These are phyloP conservation scores for Bombus sylvicola DNA, from an alignment of 1,140 invertebrate genomes.

Conservation along the genomic window DNA sequence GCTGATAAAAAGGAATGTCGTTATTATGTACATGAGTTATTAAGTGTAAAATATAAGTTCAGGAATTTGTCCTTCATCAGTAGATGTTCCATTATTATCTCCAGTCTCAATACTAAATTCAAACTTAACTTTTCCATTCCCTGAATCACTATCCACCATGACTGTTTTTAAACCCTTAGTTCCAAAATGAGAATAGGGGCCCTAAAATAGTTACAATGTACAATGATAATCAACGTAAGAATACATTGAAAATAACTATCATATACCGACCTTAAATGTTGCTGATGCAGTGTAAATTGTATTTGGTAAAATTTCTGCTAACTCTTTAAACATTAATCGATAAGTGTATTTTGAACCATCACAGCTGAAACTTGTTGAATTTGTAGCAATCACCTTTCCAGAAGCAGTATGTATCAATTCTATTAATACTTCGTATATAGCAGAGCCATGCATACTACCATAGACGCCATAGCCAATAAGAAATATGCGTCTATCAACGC, in stretches of 20 bases:
- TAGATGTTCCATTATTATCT: conserved; percentile 95
- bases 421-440: conserved; percentile 91
- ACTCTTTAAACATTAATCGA: conserved; percentile 94
- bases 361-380: conserved; percentile 90
- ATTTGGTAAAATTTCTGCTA: conserved; percentile 91
- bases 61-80: conserved; percentile 95
- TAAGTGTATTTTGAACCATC: conserved; percentile 93
- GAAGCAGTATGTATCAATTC: conserved; percentile 91
- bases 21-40: conserved; percentile 49
- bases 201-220: conserved; percentile 83
- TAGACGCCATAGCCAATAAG: conserved; percentile 95
- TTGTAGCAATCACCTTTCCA: conserved; percentile 90
- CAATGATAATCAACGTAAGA: background rate
- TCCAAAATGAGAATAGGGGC: conserved; percentile 94
- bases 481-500: conserved; percentile 92
- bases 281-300: conserved; percentile 93
- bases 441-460: conserved; percentile 92
- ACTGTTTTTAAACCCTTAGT: conserved; percentile 91
- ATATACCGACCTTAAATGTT: conserved; percentile 88
- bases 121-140: conserved; percentile 90
- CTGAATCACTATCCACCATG: conserved; percentile 88
- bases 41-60: conserved; percentile 92
- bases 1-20: conserved; percentile 57
- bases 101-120: conserved; percentile 93
- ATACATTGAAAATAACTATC: background rate